Evolutionary conservation across 2,797 vertebrate species (phyloP).

Genomic region (Rhynchotus rufescens): DNA sequence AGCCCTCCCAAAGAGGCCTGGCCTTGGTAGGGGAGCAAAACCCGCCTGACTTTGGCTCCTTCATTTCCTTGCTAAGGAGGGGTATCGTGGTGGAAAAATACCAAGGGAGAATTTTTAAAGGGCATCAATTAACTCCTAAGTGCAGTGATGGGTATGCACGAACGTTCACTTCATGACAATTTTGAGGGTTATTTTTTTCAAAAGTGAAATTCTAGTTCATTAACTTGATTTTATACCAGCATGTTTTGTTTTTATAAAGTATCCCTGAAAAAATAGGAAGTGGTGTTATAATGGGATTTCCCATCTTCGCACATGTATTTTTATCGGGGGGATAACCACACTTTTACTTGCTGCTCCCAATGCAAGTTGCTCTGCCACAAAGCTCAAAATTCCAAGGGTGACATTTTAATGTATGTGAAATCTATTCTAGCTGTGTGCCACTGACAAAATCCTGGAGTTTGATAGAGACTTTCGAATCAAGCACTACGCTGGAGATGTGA

Average conservation of each 20-base stretch:
- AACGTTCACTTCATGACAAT: not conserved
- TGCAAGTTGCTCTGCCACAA: not conserved
- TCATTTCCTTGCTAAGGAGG: not conserved
- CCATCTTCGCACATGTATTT: not conserved
- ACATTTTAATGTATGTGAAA: not conserved
- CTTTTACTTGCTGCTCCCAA: not conserved
- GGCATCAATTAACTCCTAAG: not conserved
- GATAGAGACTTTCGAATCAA: slow-evolving; percentile 96
- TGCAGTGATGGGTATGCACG: not conserved
- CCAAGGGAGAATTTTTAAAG: not conserved
- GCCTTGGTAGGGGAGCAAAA: not conserved
- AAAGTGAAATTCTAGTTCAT: not conserved
- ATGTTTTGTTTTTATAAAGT: not conserved
- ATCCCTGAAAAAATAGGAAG: not conserved
- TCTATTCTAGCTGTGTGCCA: slow-evolving; percentile 88
- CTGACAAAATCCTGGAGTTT: slow-evolving; percentile 95
- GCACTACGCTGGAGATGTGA: slow-evolving; percentile 95
- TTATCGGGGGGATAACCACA: not conserved
- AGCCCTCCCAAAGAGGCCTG: not conserved
- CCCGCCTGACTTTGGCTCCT: not conserved
- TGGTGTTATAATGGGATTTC: not conserved
- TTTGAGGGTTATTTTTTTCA: not conserved
- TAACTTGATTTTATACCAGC: not conserved
- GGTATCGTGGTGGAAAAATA: not conserved
- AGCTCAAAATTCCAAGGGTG: not conserved